Base-by-base conservation (phyloP, 2,888 invertebrate genomes). In the Nomada ruficornis region DNA sequence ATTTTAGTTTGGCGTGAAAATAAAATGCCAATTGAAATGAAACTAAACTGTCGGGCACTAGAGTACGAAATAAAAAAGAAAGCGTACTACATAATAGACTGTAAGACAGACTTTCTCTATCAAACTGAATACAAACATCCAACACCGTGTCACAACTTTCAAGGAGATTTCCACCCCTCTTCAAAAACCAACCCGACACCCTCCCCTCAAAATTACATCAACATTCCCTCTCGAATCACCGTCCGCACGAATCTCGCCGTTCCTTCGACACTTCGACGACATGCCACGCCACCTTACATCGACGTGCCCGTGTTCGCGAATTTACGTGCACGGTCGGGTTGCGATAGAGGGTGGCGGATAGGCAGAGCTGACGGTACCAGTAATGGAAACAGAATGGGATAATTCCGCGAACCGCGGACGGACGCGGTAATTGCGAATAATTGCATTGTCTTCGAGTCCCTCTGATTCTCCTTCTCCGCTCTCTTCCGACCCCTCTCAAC, bases 401-500 rank as follows among this genome's bases (percentile, higher is more conserved):
- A 93, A 93, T 93, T 93, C 91, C 88, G 90, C 87, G 90, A 90
- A 89, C 91, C 88, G 91, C 91, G 91, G 89, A 91, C 90, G 92
- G 91, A 92, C 92, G 91, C 89, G 89, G 92, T 93, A 94, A 94
- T 94, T 93, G 93, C 93, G 92, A 93, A 94, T 94, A 94, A 94
- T 94, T 94, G 92, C 92, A 93, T 94, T 93, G 93, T 93, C 93
- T 93, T 93, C 90, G 91, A 93, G 70, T 71, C 60, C 60, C 9
- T 52, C 54, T 54, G 63, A 42, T 54, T 50, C 73, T 4, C 29
- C 52, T 78, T 67, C 60, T 68, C 47, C 50, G 47, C 44, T 29
- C 42, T 47, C 44, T 18, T 57, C 54, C 20, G 42, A 11, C 29
- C 20, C 20, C 68, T 18, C 50, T 11, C 50, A 11, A 18, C 60